Evolutionary conservation across 2,888 invertebrate genomes (phyloP).

Genomic region (Synergus laeviventris): DNA sequence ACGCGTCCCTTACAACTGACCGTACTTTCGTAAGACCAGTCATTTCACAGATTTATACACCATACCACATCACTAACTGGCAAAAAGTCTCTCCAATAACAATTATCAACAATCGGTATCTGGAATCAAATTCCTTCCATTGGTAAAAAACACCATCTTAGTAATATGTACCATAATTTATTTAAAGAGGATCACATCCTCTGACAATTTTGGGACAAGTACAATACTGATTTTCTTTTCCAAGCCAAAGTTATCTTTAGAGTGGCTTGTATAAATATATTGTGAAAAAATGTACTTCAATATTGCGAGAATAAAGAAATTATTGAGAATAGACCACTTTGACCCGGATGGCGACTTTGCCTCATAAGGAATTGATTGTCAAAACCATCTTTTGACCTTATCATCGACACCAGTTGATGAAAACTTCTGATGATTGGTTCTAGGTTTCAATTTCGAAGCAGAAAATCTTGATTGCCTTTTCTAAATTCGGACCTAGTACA

Average conservation of each 20-base stretch:
- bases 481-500: slow-evolving; percentile 32
- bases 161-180: slow-evolving; percentile 18
- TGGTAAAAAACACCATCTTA: not conserved
- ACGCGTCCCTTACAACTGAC: slow-evolving; percentile 19
- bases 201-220: slow-evolving; percentile 16
- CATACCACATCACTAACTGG: slow-evolving; percentile 31
- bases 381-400: not conserved
- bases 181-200: slow-evolving; percentile 1
- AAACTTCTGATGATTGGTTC: not conserved
- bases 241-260: slow-evolving; percentile 9
- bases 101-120: slow-evolving; percentile 3
- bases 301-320: not conserved
- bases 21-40: slow-evolving; percentile 2
- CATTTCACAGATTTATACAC: slow-evolving; percentile 35
- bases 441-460: not conserved
- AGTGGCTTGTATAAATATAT: not conserved
- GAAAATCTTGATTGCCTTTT: slow-evolving; percentile 15
- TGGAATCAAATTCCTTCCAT: slow-evolving; percentile 3
- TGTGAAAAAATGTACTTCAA: not conserved
- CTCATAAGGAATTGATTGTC: no score
- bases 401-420: not conserved
- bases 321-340: not conserved
- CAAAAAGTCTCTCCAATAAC: slow-evolving; percentile 15
- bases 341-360: not conserved
- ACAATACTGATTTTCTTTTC: slow-evolving; percentile 31